Percentiles rank a stretch among this genome's conserved stretches.
Evolutionary conservation across 2,113 vertebrate species (phyloP).

Genomic region (Pseudonaja textilis): DNA sequence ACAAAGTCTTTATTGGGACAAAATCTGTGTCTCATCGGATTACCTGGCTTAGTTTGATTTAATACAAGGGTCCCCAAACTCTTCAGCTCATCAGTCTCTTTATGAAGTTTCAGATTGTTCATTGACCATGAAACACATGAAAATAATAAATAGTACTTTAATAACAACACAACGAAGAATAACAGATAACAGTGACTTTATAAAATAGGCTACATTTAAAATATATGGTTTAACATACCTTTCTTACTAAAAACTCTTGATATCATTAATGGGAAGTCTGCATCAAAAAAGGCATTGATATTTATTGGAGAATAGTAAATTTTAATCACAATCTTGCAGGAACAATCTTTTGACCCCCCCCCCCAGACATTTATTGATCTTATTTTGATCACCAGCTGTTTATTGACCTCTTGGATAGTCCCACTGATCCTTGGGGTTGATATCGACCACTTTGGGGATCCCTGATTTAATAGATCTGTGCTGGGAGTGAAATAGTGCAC

Average conservation of each 20-base stretch:
- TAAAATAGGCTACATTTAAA: not conserved
- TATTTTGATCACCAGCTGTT: not conserved
- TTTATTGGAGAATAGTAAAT: not conserved
- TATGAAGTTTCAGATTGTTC: not conserved
- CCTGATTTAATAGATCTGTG: not conserved
- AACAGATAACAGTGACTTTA: not conserved
- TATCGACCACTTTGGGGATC: not conserved
- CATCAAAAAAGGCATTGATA: not conserved
- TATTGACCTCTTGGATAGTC: not conserved
- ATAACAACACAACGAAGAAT: not conserved
- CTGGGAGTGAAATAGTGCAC: not conserved
- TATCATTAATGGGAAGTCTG: not conserved
- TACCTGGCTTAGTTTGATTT: not conserved
- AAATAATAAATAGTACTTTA: not conserved
- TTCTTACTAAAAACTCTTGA: not conserved
- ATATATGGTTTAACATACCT: not conserved
- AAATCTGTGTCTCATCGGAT: not conserved
- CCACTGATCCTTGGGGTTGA: not conserved
- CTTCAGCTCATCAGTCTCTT: not conserved
- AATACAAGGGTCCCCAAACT: not conserved
- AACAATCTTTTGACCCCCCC: not conserved
- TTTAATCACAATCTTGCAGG: not conserved
- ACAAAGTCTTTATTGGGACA: not conserved
- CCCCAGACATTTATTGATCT: not conserved
- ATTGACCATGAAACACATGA: not conserved